Evolutionary conservation across 2,797 vertebrate species (phyloP).

Genomic region (Rhinoraja longicauda): DNA sequence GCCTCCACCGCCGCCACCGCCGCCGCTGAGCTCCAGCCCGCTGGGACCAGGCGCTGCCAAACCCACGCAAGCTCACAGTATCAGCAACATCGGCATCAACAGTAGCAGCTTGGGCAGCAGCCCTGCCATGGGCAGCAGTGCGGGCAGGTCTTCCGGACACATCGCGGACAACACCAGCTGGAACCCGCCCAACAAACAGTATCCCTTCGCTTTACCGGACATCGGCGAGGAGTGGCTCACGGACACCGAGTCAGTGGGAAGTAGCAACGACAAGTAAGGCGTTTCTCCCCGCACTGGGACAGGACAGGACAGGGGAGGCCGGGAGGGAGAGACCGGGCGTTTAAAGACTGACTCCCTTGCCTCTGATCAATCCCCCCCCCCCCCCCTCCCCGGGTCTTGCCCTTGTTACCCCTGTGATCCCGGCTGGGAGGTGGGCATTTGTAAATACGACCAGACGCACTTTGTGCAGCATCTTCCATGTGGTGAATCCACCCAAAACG

Average conservation of each 20-base stretch:
- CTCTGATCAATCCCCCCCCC: too few relatives aligned
- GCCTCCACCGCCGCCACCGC: too few relatives aligned
- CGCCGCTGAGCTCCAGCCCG: slow-evolving; percentile 6
- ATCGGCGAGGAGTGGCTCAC: slow-evolving; percentile 54
- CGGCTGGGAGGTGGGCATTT: background rate
- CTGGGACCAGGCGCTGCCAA: background rate
- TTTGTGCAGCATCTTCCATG: background rate
- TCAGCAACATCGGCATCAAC: too few relatives aligned
- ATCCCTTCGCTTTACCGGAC: slow-evolving; percentile 48
- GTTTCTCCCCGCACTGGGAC: background rate
- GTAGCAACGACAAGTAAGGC: slow-evolving; percentile 43
- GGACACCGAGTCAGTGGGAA: slow-evolving; percentile 44
- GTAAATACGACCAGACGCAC: background rate
- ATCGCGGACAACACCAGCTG: slow-evolving; percentile 34
- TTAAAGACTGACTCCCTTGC: background rate
- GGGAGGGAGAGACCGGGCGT: background rate
- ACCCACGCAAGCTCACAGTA: background rate
- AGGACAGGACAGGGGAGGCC: background rate
- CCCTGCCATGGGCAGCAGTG: background rate
- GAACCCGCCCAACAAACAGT: background rate
- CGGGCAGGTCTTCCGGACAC: background rate
- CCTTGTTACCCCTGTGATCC: background rate
- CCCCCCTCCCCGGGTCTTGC: background rate
- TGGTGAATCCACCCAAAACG: background rate
- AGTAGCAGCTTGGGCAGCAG: too few relatives aligned